Evolutionary conservation across 2,797 vertebrate genomes (phyloP).

Genomic region (Onychomys leucogaster): DNA sequence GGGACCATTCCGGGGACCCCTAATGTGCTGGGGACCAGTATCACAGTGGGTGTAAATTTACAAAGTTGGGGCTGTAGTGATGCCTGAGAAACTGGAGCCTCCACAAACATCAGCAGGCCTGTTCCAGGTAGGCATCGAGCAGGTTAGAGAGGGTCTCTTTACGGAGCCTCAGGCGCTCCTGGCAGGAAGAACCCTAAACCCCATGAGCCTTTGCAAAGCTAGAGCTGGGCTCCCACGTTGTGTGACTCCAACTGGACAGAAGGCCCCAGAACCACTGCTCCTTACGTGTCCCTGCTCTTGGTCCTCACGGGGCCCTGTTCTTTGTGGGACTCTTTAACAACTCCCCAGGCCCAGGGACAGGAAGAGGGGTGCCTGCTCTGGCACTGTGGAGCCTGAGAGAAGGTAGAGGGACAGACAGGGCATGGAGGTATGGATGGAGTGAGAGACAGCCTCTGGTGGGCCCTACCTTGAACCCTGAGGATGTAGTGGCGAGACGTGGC

Average conservation of each 20-base stretch:
- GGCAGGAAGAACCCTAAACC: not conserved
- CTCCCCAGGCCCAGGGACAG: not conserved
- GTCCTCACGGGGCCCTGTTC: not conserved
- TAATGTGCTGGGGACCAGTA: not conserved
- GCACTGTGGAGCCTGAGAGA: no score
- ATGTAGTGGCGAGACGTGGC: conserved; percentile 90
- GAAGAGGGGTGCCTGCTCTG: not conserved
- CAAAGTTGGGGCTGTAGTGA: rapidly evolving
- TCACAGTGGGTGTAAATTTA: not conserved
- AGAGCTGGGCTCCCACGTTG: not conserved
- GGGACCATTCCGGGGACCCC: not conserved
- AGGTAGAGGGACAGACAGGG: not conserved
- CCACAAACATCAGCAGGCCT: rapidly evolving
- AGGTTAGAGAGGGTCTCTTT: not conserved
- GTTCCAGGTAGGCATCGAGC: no score
- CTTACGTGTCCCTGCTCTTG: not conserved
- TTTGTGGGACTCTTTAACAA: not conserved
- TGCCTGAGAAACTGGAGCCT: not conserved
- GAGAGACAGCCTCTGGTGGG: rapidly evolving
- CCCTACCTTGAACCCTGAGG: conserved; percentile 93
- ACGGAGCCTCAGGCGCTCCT: not conserved
- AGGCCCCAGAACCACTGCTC: not conserved
- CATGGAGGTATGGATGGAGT: not conserved
- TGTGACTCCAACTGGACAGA: not conserved
- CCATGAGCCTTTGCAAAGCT: not conserved